Base-by-base conservation (phyloP, 2,113 vertebrate species). In the Dipodomys merriami region DNA sequence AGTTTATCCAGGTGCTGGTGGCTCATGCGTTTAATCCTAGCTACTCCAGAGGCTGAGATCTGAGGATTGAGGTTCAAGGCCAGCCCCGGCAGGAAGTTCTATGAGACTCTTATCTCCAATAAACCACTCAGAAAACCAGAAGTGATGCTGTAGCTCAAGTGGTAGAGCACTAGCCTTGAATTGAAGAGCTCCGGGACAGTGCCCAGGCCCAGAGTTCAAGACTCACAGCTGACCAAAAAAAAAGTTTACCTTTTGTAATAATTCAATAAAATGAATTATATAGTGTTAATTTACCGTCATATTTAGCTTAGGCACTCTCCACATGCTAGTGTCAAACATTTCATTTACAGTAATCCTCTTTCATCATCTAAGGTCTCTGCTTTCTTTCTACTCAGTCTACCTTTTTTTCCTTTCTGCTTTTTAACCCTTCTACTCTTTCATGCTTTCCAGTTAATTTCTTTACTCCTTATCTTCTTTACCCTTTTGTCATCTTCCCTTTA, bases 251-350 rank as follows among this genome's bases (percentile, higher is more conserved):
- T 79, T 90, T 83, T 89, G 15, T 88, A 79, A 86, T 84, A 46
- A 93, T 74, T 79, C 46, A 91, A 35, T 69, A 86, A 92, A 60
- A 90, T 20, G 62, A 90, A 78, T 83, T 93, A 35, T 77, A 18
- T 90, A 72, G 10, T 44, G 6, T 85, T 0, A 78, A 30, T 46
- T 27, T 90, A 76, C 8, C 7, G 9, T 46, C 46, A 6, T 74
- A 33, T 65, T 74, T 20, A 89, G 91, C 53, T 83, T 89, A 15
- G 25, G 0, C 2, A 60, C 7, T 27, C 8, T 79, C 19, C 46
- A 35, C 46, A 23, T 85, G 22, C 65, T 16, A 83, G 18, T 81
- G 9, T 93, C 18, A 62, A n/a, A 91, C 29, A 18, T 73, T 95
- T 85, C 1, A 20, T 83, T 83, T 73, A 11, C 64, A 53, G 19